Evolutionary conservation across 2,888 invertebrate species (phyloP).

Genomic region (Electrophaes corylata): DNA sequence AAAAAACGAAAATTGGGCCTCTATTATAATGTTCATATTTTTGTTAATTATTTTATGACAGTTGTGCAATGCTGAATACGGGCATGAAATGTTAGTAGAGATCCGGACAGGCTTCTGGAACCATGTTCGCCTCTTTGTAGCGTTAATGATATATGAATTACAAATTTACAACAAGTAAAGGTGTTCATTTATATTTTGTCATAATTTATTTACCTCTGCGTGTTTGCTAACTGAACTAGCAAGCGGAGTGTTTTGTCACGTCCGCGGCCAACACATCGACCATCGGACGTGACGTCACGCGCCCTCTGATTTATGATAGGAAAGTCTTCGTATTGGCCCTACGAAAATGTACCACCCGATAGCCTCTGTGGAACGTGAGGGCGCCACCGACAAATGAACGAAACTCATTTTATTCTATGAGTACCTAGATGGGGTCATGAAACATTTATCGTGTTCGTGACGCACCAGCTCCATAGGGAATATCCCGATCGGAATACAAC

Average conservation of each 20-base stretch:
- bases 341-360: conserved; percentile 69
- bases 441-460: conserved; percentile 53
- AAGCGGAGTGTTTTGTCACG: conserved; percentile 68
- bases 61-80: no score
- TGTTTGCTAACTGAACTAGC: conserved; percentile 38
- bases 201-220: conserved; percentile 21
- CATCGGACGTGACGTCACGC: conserved; percentile 72
- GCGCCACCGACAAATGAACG: conserved; percentile 60
- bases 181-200: neutral
- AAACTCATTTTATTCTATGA: conserved; percentile 67
- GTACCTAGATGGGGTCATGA: conserved; percentile 52
- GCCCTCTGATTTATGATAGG: conserved; percentile 74
- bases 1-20: no score
- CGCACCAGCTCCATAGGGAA: conserved; percentile 28
- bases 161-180: neutral
- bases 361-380: conserved; percentile 67
- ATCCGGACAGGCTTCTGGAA: no score
- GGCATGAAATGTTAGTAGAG: no score
- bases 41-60: no score
- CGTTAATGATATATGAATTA: neutral
- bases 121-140: no score
- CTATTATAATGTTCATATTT: no score
- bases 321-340: conserved; percentile 58
- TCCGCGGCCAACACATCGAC: conserved; percentile 64
- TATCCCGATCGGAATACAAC: conserved; percentile 25